Evolutionary conservation across 2,888 invertebrate species (phyloP), one percentile per base, ranked within the genome.

Genomic region (Diadromus collaris): DNA sequence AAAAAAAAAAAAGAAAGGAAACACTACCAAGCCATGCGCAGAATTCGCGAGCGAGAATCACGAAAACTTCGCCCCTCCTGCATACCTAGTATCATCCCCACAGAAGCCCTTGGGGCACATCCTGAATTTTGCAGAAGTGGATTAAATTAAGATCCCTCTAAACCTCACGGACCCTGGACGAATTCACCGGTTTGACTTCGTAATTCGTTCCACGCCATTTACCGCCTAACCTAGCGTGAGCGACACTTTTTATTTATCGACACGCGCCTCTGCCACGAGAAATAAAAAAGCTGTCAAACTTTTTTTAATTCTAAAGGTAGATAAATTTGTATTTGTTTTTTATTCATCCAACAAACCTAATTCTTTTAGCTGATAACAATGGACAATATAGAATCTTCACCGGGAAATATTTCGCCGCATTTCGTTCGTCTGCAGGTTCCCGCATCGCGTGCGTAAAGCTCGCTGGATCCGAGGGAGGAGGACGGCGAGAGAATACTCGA

Each of bases 401-500:
- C n/a, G 63, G 34, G 69, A 27, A 65, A 72, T 60, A 73, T 73
- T 76, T 68, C 64, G 58, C 71, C 51, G 67, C 64, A 67, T 48
- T 79, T 51, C 63, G 76, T 32, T 73, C 19, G 63, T 72, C 48
- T 69, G 75, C 75, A 75, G 78, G 76, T 54, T 79, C 76, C 69
- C 68, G 76, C 69, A 76, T 79, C 61, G 58, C 69, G 46, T 76
- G 76, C 73, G 76, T 60, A 54, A 60, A 76, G 69, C 64, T 21
- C 64, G 27, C 46, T n/a, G 54, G n/a, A 10, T 29, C 56, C 29
- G 24, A 46, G 48, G 2, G 21, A 27, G 54, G 41, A 63, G 56
- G 60, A 38, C 21, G 54, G 34, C 13, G 27, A 44, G 41, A 65
- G n/a, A 68, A 48, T 68, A 54, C 48, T 27, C 67, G 24, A 46